A percentile compares a stretch with the other conserved stretches of the same genome.
These are phyloP conservation scores for Thelaira solivaga DNA, from an alignment of 2,888 invertebrate species.

Conservation along the genomic window DNA sequence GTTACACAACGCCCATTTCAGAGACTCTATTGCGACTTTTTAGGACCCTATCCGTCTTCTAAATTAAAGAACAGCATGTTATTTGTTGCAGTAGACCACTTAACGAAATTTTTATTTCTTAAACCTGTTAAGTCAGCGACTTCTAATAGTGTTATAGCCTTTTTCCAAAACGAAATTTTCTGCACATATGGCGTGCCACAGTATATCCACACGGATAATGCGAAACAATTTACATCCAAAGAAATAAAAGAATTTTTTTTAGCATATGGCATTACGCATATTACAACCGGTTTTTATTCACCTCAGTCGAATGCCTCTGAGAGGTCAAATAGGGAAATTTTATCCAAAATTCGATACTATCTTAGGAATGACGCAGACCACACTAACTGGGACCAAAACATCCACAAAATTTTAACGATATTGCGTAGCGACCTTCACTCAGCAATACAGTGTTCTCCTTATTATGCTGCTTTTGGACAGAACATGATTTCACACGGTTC, in stretches of 20 bases:
- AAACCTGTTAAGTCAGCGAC: neutral
- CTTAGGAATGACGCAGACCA: neutral
- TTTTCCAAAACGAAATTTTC: neutral
- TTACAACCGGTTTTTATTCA: no score
- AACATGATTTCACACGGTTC: neutral
- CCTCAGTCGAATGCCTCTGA: no score
- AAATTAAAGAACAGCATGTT: neutral
- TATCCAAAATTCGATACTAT: neutral
- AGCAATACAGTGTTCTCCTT: neutral
- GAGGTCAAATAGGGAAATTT: no score
- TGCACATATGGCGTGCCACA: neutral
- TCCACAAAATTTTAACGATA: neutral
- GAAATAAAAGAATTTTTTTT: neutral
- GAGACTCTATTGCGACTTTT: neutral
- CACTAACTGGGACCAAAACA: neutral
- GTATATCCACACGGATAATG: neutral
- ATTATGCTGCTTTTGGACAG: neutral
- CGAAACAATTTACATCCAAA: neutral
- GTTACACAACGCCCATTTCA: neutral
- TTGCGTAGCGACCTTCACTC: neutral
- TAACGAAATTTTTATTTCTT: neutral
- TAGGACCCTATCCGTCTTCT: neutral
- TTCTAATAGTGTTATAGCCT: neutral
- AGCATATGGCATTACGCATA: no score
- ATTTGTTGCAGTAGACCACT: neutral